Evolutionary conservation across 2,113 vertebrate genomes (phyloP).

Genomic region (Cynopterus brachyotis): DNA sequence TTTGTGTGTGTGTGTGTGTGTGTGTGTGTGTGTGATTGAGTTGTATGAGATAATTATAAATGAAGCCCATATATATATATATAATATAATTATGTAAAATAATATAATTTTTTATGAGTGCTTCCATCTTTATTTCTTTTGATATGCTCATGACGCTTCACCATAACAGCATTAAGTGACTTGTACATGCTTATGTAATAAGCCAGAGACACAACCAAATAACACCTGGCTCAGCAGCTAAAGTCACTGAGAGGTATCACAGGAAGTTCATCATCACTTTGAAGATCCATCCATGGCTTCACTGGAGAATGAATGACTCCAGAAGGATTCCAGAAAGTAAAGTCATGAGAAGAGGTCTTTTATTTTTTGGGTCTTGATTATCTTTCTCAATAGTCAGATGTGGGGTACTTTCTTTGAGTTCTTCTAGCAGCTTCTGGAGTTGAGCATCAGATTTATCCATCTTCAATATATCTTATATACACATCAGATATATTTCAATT

Average conservation of each 20-base stretch:
- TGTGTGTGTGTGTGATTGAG: neutral
- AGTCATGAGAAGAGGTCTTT: neutral
- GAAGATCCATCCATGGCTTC: neutral
- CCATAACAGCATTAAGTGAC: neutral
- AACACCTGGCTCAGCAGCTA: no score
- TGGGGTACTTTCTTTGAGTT: neutral
- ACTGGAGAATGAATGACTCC: rapidly evolving
- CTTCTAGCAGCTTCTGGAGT: neutral
- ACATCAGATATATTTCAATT: neutral
- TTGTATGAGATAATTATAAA: neutral
- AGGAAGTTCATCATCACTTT: neutral
- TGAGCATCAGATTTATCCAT: neutral
- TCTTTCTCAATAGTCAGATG: neutral
- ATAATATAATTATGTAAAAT: no score
- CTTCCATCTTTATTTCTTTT: conserved; percentile 42
- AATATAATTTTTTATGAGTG: neutral
- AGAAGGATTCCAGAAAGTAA: neutral
- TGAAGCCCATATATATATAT: no score
- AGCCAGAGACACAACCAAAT: neutral
- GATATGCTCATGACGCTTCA: neutral
- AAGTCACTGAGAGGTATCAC: neutral
- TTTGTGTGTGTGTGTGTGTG: no score
- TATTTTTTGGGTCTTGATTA: rapidly evolving
- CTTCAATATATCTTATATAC: neutral
- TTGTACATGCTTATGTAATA: neutral